phyloP scores from a whole-genome alignment of 1,140 invertebrate genomes.

The Kradibia gibbosae region DNA sequence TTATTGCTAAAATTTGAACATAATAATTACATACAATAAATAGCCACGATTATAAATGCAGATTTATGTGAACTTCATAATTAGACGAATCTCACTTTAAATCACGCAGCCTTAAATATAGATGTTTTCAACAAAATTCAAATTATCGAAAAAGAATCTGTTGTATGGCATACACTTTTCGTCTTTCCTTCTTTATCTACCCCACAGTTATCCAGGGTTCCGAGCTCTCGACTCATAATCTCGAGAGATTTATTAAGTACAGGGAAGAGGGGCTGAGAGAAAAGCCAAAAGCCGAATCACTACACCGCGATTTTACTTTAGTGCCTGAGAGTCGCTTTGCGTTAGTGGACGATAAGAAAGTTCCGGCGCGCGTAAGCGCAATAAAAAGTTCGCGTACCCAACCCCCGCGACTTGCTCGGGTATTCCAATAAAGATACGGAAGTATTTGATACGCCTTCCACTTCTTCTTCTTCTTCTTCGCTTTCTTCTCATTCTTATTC shows the following conservation, averaged over 20 bases:
- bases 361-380: conserved; percentile 30
- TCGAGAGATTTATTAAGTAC: conserved; percentile 33
- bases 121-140: background rate
- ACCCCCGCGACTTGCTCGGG: background rate
- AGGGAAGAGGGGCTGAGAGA: conserved; percentile 11
- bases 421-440: conserved; percentile 44
- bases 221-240: conserved; percentile 3
- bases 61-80: background rate
- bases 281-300: conserved; percentile 10
- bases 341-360: conserved; percentile 23
- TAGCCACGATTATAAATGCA: too few relatives aligned
- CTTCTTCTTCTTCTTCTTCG: conserved; percentile 7
- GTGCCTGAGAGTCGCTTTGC: background rate
- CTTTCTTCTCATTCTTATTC: background rate
- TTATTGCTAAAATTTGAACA: too few relatives aligned
- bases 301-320: conserved; percentile 27
- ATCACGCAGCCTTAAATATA: background rate
- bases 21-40: too few relatives aligned
- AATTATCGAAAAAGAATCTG: conserved; percentile 13
- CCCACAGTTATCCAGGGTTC: background rate
- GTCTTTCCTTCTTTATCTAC: background rate
- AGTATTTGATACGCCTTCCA: conserved; percentile 42
- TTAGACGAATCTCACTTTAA: background rate
- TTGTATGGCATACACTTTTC: background rate
- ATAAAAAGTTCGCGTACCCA: conserved; percentile 34